Evolutionary conservation across 2,888 invertebrate genomes (phyloP).

Genomic region (Hedychridium roseum): DNA sequence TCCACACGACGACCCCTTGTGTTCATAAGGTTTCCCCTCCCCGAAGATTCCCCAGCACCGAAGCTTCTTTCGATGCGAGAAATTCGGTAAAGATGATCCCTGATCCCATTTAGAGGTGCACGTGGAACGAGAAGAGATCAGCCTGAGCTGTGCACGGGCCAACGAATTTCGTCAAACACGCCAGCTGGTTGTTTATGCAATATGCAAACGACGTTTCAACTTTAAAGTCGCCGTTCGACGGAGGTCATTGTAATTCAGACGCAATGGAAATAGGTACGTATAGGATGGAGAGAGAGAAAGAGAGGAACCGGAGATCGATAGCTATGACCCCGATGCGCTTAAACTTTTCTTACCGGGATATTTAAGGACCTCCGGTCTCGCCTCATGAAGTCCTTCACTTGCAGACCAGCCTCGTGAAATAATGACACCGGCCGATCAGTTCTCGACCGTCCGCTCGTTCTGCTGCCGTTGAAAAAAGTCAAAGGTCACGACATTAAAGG

Average conservation of each 20-base stretch:
- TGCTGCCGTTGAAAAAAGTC: too few species aligned
- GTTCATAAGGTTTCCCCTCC: too few species aligned
- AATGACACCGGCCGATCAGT: slow-evolving; percentile 17
- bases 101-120: too few species aligned
- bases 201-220: slow-evolving; percentile 41
- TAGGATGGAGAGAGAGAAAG: neutral
- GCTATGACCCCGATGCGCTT: slow-evolving; percentile 40
- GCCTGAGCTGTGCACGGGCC: too few species aligned
- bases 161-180: too few species aligned
- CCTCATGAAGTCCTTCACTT: slow-evolving; percentile 13
- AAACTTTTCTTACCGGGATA: slow-evolving; percentile 45
- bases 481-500: too few species aligned
- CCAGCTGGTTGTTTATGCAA: slow-evolving; percentile 45
- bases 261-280: slow-evolving; percentile 39
- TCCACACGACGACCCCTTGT: slow-evolving; percentile 56
- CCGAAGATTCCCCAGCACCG: too few species aligned
- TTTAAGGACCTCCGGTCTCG: slow-evolving; percentile 34
- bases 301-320: slow-evolving; percentile 39
- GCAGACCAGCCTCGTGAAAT: slow-evolving; percentile 14
- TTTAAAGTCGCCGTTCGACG: slow-evolving; percentile 38
- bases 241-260: slow-evolving; percentile 48
- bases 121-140: too few species aligned
- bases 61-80: too few species aligned
- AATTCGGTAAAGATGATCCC: too few species aligned
- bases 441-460: slow-evolving; percentile 17